Conservation (phyloP, 2,888 invertebrate species). For the Nudaria mundana region DNA sequence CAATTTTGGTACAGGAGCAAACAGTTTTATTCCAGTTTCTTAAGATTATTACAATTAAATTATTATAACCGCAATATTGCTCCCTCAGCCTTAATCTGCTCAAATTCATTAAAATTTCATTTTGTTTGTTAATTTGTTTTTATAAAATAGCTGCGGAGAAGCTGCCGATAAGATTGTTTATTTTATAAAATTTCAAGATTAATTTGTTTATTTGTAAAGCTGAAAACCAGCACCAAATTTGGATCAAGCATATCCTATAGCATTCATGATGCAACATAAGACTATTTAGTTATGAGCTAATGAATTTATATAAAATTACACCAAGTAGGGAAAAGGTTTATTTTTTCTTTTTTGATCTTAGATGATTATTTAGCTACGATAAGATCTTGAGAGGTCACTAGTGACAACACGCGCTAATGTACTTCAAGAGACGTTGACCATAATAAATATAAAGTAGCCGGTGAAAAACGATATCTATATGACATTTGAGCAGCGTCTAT, state of each 20-base stretch:
- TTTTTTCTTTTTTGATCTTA: too few species aligned
- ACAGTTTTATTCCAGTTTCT: too few species aligned
- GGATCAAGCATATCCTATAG: too few species aligned
- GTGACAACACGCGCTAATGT: background rate
- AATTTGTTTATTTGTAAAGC: background rate
- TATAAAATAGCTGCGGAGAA: background rate
- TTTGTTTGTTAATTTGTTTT: slow-evolving; percentile 1
- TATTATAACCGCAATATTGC: too few species aligned
- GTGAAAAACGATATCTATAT: slow-evolving; percentile 3
- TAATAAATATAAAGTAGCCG: slow-evolving; percentile 1
- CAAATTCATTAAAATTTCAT: slow-evolving; percentile 1
- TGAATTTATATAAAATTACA: too few species aligned
- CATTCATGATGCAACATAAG: too few species aligned
- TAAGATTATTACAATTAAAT: too few species aligned
- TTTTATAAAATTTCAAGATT: background rate
- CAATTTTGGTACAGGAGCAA: too few species aligned
- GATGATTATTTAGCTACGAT: too few species aligned
- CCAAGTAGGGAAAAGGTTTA: too few species aligned
- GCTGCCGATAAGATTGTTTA: background rate
- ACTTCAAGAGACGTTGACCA: background rate
- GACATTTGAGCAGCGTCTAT: slow-evolving; percentile 7
- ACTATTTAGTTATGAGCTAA: too few species aligned
- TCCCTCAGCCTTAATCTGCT: background rate
- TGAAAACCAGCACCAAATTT: background rate
- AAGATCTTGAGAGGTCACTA: too few species aligned